These are phyloP conservation scores for Stomatorhinus ivindoensis DNA, from an alignment of 2,113 vertebrate genomes.

Conservation along the genomic window DNA sequence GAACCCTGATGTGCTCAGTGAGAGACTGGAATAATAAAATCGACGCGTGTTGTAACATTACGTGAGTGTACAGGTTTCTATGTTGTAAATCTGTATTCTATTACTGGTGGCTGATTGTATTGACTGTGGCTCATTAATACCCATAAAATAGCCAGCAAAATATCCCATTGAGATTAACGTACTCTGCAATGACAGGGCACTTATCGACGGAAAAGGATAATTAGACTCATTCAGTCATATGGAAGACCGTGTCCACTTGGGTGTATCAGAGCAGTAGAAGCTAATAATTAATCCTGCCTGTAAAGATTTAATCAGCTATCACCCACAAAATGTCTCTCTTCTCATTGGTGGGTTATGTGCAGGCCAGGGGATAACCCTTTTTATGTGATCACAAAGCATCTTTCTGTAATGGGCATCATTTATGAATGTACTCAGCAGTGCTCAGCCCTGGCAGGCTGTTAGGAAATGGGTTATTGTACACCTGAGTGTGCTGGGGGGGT, in stretches of 20 bases:
- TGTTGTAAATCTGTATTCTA: neutral
- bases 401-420: neutral
- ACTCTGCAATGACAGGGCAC: neutral
- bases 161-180: neutral
- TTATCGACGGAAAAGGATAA: neutral
- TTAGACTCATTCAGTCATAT: neutral
- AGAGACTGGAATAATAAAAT: neutral
- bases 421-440: neutral
- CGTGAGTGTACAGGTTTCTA: neutral
- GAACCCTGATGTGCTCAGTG: neutral
- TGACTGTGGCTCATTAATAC: neutral
- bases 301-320: neutral
- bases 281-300: neutral
- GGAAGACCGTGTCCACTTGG: neutral
- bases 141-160: neutral
- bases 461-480: neutral
- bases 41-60: neutral
- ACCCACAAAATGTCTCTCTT: neutral
- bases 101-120: neutral
- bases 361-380: neutral
- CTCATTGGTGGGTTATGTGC: neutral
- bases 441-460: neutral
- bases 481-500: neutral
- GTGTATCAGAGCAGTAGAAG: neutral
- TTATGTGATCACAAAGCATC: neutral